Base-by-base conservation (phyloP, 2,888 invertebrate species). In the Plebejus argus region DNA sequence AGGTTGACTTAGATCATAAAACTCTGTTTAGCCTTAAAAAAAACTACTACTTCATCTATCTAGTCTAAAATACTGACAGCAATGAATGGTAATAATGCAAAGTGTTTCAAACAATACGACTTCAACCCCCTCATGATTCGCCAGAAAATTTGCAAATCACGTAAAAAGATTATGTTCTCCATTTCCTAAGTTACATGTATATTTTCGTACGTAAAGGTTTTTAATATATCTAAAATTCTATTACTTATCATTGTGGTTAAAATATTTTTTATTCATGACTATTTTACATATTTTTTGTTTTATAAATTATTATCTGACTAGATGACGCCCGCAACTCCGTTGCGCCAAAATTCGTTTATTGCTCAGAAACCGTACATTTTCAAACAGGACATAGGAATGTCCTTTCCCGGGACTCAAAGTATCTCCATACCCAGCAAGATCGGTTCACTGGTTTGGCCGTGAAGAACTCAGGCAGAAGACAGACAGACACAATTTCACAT, bases 151-250 rank as follows among this genome's bases (percentile, higher is more conserved):
- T 33, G 15, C 66, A 66, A 28, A 66, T 66, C 66, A 66, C 28
- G 5, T 66, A 66, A 66, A 66, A 18, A 66, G 28, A 66, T 66
- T 66, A 33, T 23, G 61, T 66, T 66, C 15, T 66, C 28, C 66
- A 33, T 66, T 66, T 33, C 7, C 28, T 15, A 28, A 66, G 66
- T 66, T 12, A 33, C 20, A 12, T 12, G 61, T 66, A 7, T 18
- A 66, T 66, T 66, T 39, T 66, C 28, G 5, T 33, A 33, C 10
- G 18, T 15, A 7, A 15, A n/a, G 7, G 58, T 58, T n/a, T 58
- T 58, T 20, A 58, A 58, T 58, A 8, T 20, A 2, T 3, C 23
- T 3, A 61, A 58, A 58, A 10, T 23, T 12, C 23, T 0, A 12
- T 61, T 61, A 12, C n/a, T 4, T 4, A 61, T 61, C 4, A 23